Evolutionary conservation across 1,140 invertebrate species (phyloP), one percentile per base, ranked within the genome.

Genomic region (Orius insidiosus): DNA sequence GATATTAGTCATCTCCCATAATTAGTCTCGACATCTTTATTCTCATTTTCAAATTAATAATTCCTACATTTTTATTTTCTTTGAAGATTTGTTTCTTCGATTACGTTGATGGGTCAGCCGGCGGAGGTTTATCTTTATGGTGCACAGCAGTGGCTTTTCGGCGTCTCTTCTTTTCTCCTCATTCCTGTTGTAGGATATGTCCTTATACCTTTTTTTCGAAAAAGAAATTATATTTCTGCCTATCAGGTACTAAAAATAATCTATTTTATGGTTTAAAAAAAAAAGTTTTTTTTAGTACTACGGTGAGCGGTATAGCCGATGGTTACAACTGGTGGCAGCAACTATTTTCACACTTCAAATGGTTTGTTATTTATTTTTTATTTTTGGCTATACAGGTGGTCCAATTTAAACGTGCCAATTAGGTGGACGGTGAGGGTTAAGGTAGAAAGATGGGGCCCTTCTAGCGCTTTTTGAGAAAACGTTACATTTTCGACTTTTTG

Each of bases 321-420:
- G 62, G 9, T 67, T 82, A 36, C 64, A 79, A 34, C 69, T 71
- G 41, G 62, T 80, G 35, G 74, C 76, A 45, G 80, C 76, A 0
- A 60, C 72, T 34, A 69, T 81, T 58, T 83, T 82, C 56, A 67
- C 78, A 5, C 56, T 78, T 38, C 74, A 78, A 57, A 73, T 76
- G 68, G 74, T 77, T 24, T 24, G 24, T 31, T 32, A 14, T 45
- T 11, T 15, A 42, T 37, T 18, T 18, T 36, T 38, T 42, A 37
- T 11, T 39, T 13, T 24, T 5, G n/a, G n/a, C n/a, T n/a, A n/a
- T n/a, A n/a, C n/a, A n/a, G n/a, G n/a, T n/a, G n/a, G n/a, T n/a
- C n/a, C n/a, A n/a, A n/a, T n/a, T n/a, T n/a, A n/a, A n/a, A n/a
- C n/a, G n/a, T n/a, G n/a, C n/a, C n/a, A n/a, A n/a, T n/a, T n/a